Base-by-base conservation (phyloP, 2,888 invertebrate species). In the Osedax fenrisi region DNA sequence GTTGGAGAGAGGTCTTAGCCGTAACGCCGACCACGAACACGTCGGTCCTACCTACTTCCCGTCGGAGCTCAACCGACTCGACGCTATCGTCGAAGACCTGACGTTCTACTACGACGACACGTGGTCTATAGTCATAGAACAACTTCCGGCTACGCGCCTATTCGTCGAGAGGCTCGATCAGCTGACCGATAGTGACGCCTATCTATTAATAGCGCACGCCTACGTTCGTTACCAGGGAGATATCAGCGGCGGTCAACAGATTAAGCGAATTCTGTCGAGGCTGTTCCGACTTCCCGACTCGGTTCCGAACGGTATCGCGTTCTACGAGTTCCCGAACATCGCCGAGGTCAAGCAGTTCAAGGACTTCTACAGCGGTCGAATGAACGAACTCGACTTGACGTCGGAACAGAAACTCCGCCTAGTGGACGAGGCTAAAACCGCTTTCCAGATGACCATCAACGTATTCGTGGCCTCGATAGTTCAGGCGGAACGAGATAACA, bases 141-240 rank as follows among this genome's bases (percentile, higher is more conserved):
- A 27, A 22, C 27, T 71, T 21, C 71, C 71, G 41, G 22, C 22
- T 3, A 71, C 56, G 56, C 41, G 56, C 22, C 26, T 24, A 13
- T 78, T 77, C 23, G 76, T 75, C 10, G 76, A 75, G 1, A 69
- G 76, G 3, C 75, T 78, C 21, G 61, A 66, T 10, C 22, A 76
- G 3, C 10, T 77, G 2, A 76, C 73, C 0, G 22, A 69, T 26
- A 73, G 22, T 5, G 24, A 76, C 21, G 77, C 78, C 2, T 56
- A 66, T 27, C 24, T 77, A 23, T 73, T 78, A 3, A 61, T 78
- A 23, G 66, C 78, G 26, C 78, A 78, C 56, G 62, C 73, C 26
- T 78, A 76, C 61, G 74, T 68, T 3, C 72, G 78, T 13, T 78
- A 78, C 64, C 66, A 77, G 2, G 78, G 78, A 10, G 78, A 78